A percentile compares a stretch with the other conserved stretches of the same genome.
phyloP scores from a whole-genome alignment of 2,888 invertebrate genomes.

The Melinopterus prodromus region DNA sequence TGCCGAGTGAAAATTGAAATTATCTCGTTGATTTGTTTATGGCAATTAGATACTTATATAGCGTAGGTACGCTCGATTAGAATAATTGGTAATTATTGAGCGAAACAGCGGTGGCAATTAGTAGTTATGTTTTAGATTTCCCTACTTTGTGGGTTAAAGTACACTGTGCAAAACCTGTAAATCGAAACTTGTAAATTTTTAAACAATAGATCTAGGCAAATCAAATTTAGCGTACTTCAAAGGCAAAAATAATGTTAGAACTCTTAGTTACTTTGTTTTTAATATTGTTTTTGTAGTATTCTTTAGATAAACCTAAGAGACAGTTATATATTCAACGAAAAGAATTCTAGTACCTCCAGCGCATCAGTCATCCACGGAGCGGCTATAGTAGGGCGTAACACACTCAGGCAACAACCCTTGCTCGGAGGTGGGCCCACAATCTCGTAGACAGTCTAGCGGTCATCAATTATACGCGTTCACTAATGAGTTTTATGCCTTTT shows the following conservation, averaged over 20 bases:
- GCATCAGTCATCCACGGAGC: neutral
- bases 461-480: constrained; percentile 52
- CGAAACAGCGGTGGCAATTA: neutral
- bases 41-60: neutral
- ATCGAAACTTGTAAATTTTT: too few species aligned
- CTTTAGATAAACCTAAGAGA: too few species aligned
- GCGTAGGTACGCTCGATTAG: neutral
- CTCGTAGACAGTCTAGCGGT: constrained; percentile 42
- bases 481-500: constrained; percentile 55
- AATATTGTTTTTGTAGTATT: too few species aligned
- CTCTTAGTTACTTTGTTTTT: too few species aligned
- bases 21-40: constrained; percentile 4
- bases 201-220: too few species aligned
- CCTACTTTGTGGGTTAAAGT: too few species aligned
- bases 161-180: too few species aligned
- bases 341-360: neutral
- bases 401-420: neutral
- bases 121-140: too few species aligned
- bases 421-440: constrained; percentile 25
- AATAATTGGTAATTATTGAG: neutral
- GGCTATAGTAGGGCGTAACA: neutral
- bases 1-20: neutral
- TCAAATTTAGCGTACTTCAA: too few species aligned
- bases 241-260: too few species aligned
- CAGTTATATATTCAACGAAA: neutral